Base-by-base conservation (phyloP, 2,797 vertebrate species). In the Meda fulgida region DNA sequence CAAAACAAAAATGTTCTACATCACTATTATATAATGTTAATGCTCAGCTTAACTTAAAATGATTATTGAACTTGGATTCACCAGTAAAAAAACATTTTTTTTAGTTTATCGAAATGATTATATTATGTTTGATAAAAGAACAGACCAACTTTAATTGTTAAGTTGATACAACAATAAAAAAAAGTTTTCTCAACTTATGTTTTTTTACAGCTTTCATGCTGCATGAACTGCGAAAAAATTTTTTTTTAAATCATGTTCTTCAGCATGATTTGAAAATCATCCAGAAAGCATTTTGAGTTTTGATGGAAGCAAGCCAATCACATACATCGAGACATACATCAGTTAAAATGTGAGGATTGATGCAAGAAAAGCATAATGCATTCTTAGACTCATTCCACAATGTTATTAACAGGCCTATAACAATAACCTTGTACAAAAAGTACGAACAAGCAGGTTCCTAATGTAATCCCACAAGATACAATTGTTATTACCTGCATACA, bases 401-500 rank as follows among this genome's bases (percentile, higher is more conserved):
- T 21, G 46, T 5, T 48, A 75, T 75, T 6, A 51, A 53, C 26
- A 75, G 8, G 34, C 1, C 21, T 60, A 8, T 19, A 21, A 14
- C 19, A 51, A 51, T 66, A 26, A 53, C 60, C 23, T 21, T 21
- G 26, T 23, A 34, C 60, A 53, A 53, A 80, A 67, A 58, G 34
- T 36, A 76, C 73, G 1, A n/a, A 55, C 78, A 69, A n/a, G 3
- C 31, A 34, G 3, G 43, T 80, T 48, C 69, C 21, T 67, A 67
- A 23, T 23, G 40, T 66, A 66, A 79, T n/a, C 13, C 40, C 16
- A 78, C 8, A n/a, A 43, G 29, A 75, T 51, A 19, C 13, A 69
- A 53, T 13, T 29, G 79, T 9, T 53, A 13, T 93, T 95, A 95
- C 95, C 95, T 95, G 94, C 81, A 86, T 31, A 92, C 84, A 95